Evolutionary conservation across 2,113 vertebrate genomes (phyloP), one percentile per base, ranked within the genome.

Genomic region (Sapajus apella): DNA sequence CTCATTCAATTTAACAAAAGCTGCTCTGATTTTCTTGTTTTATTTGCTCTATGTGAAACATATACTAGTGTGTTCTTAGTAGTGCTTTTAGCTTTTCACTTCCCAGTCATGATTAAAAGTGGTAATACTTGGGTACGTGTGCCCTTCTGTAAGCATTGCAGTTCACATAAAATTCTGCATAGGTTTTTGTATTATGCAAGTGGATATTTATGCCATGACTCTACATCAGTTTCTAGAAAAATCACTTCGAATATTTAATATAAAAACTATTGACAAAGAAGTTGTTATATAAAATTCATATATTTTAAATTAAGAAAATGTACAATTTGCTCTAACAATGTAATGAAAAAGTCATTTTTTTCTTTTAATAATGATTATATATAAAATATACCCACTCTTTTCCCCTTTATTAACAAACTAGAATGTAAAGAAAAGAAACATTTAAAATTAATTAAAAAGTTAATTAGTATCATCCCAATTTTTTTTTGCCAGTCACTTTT

Each of bases 1-100:
- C 9, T 90, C 79, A 82, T 16, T 90, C 52, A 91, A 94, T 82
- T 87, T 81, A 92, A 95, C 10, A 82, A 93, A 87, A 93, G 23
- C 10, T 94, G 16, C 5, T 73, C 11, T 76, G n/a, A 35, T 72
- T 92, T 83, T 58, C 8, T 88, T 73, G 40, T 61, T 86, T 94
- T 76, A 87, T 91, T 87, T 94, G 20, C 6, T 70, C 35, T 30
- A 87, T 16, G 77, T 66, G 91, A 90, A 91, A 87, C 32, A 92
- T 70, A 25, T 52, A 83, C 58, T 68, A 70, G 7, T 92, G 56
- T 90, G 3, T 35, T 86, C 35, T 88, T 87, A 90, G 37, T 56
- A 66, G 32, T 76, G 50, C 18, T 95, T 94, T 95, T 58, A 47
- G 37, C 17, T 87, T 94, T 81, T 76, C 25, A 68, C n/a, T 80